Conservation (phyloP, 2,113 vertebrate genomes). For the Thymallus thymallus region DNA sequence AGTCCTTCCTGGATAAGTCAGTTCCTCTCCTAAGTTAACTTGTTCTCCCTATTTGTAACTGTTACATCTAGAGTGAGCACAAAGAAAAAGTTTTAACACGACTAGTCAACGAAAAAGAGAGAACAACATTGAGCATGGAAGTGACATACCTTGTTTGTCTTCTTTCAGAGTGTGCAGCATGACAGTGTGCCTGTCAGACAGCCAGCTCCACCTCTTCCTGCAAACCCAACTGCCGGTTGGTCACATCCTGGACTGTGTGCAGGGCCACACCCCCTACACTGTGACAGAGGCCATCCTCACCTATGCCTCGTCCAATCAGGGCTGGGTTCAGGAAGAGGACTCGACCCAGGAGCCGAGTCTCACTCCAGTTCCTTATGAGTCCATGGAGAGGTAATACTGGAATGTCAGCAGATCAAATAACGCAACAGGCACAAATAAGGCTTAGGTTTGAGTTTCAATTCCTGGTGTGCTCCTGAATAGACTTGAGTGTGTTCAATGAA, state of each 20-base stretch:
- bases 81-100: no score
- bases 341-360: constrained; percentile 53
- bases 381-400: constrained; percentile 68
- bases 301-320: constrained; percentile 86
- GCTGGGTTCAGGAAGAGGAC: constrained; percentile 79
- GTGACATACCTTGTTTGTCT: constrained; percentile 4
- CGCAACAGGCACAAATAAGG: no score
- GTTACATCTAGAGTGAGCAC: background rate
- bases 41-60: no score
- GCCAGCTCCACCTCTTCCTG: constrained; percentile 94
- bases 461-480: no score
- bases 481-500: no score
- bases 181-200: constrained; percentile 93
- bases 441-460: no score
- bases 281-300: constrained; percentile 89
- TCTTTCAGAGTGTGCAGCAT: constrained; percentile 84
- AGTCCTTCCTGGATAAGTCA: constrained; percentile 88
- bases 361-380: constrained; percentile 69
- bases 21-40: constrained; percentile 24
- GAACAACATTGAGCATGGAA: background rate
- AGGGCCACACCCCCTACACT: constrained; percentile 80
- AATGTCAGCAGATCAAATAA: no score
- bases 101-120: background rate
- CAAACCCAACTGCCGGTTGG: constrained; percentile 90
- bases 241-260: constrained; percentile 89